A percentile compares a stretch with the other conserved stretches of the same genome.
Conservation (phyloP, 1,140 invertebrate species). For the Coelopa frigida region DNA sequence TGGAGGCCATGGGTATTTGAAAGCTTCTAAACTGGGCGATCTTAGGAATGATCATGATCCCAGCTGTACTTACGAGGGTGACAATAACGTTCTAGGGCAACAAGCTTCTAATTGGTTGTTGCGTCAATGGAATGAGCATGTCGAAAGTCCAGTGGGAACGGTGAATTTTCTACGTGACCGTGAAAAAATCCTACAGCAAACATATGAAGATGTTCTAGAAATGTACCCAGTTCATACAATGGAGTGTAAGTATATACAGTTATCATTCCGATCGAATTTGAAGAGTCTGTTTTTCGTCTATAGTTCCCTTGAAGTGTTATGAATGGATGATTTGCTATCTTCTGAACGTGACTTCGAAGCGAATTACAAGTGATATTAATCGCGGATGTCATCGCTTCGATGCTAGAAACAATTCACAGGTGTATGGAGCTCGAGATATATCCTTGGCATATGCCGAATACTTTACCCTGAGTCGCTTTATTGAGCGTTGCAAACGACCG, state of each 20-base stretch:
- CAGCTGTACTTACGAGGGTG: constrained; percentile 91
- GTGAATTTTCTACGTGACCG: constrained; percentile 54
- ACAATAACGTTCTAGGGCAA: constrained; percentile 91
- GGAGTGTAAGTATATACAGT: constrained; percentile 52
- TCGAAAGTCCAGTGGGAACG: constrained; percentile 56
- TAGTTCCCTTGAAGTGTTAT: constrained; percentile 66
- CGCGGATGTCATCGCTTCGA: constrained; percentile 61
- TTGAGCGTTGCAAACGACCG: constrained; percentile 46
- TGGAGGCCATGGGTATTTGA: constrained; percentile 62
- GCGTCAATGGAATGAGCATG: constrained; percentile 48
- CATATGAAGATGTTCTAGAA: constrained; percentile 45
- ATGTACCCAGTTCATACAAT: constrained; percentile 48
- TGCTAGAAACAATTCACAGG: constrained; percentile 73
- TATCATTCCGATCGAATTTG: background rate
- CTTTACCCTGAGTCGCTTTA: constrained; percentile 55
- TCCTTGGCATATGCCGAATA: constrained; percentile 70
- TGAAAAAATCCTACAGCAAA: constrained; percentile 47
- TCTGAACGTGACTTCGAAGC: constrained; percentile 59
- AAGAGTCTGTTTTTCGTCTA: constrained; percentile 27
- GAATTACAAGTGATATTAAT: constrained; percentile 51
- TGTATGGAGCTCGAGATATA: constrained; percentile 68
- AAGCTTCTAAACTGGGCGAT: constrained; percentile 72
- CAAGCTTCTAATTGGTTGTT: constrained; percentile 89
- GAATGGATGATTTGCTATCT: constrained; percentile 81
- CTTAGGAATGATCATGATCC: constrained; percentile 85